Evolutionary conservation across 2,888 invertebrate genomes (phyloP).

Genomic region (Enchytraeus crypticus): DNA sequence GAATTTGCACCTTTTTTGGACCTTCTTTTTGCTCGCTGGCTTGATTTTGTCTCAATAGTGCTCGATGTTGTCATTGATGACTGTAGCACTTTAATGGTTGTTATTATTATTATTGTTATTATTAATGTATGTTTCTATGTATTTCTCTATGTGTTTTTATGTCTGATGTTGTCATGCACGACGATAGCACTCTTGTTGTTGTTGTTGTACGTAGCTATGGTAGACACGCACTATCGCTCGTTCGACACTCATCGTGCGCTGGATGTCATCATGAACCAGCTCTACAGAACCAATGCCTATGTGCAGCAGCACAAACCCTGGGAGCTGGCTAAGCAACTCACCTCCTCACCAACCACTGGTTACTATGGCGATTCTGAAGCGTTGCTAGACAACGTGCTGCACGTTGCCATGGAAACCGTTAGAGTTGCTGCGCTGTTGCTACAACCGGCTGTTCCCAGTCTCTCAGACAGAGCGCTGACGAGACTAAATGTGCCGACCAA

Average conservation of each 20-base stretch:
- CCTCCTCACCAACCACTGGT: neutral
- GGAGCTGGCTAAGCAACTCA: slow-evolving; percentile 61
- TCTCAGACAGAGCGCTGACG: slow-evolving; percentile 60
- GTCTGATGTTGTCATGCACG: no score
- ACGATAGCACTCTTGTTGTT: no score
- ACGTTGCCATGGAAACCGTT: slow-evolving; percentile 73
- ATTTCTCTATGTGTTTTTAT: no score
- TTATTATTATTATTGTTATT: no score
- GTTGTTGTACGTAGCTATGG: no score
- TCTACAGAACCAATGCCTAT: slow-evolving; percentile 74
- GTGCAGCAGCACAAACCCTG: slow-evolving; percentile 80
- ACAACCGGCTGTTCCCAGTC: slow-evolving; percentile 73
- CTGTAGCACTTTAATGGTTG: no score
- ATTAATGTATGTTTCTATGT: no score
- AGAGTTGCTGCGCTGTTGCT: slow-evolving; percentile 69
- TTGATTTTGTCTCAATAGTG: no score
- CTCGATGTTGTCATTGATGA: no score
- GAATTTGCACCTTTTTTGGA: no score
- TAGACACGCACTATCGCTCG: slow-evolving; percentile 62
- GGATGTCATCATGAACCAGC: slow-evolving; percentile 64
- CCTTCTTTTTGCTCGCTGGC: no score
- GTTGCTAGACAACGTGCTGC: slow-evolving; percentile 61
- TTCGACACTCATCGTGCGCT: slow-evolving; percentile 75
- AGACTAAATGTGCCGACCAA: slow-evolving; percentile 38
- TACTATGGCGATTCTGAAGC: neutral